Evolutionary conservation across 2,888 invertebrate species (phyloP), one percentile per base, ranked within the genome.

Genomic region (Campoplex nolae): DNA sequence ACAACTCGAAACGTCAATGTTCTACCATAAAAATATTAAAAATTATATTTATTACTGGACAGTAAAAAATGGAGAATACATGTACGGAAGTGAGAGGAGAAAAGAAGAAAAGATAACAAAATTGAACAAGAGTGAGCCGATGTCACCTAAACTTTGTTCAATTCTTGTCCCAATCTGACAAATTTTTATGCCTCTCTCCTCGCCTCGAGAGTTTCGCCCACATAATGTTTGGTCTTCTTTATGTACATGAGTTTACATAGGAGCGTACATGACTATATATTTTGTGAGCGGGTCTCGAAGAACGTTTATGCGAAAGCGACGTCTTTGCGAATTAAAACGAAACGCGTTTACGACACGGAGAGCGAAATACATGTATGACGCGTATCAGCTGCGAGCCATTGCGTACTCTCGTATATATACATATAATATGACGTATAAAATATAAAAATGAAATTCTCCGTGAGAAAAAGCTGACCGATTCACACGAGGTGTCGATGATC

Each of bases 81-180:
- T 1, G 13, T 16, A 62, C 11, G 16, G 32, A 23, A 18, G 75
- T 8, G 28, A 16, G n/a, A 48, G 48, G 23, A 9, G 23, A 45
- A 76, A 7, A 62, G 11, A 48, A 11, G 48, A 28, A 48, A 62
- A 58, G 62, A 58, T 42, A 75, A 28, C 11, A 32, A 71, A 51
- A 28, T 48, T 23, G 71, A 71, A 88, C 78, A 88, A 88, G 85
- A 88, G 88, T 84, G 85, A 86, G 84, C 83, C 88, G 83, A 82
- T 89, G 88, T 88, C 88, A 86, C 70, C 84, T 84, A 84, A 85
- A 87, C 86, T 86, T 88, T 87, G 85, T 86, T 84, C 77, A 75
- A 86, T 84, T 70, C 76, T 83, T 75, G 76, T 81, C 48, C 83
- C 83, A 83, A 83, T 81, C 83, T 78, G 62, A 77, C 80, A 83